Percentiles rank a stretch among this genome's conserved stretches.
Evolutionary conservation across 2,113 vertebrate species (phyloP).

Genomic region (Otis tarda): DNA sequence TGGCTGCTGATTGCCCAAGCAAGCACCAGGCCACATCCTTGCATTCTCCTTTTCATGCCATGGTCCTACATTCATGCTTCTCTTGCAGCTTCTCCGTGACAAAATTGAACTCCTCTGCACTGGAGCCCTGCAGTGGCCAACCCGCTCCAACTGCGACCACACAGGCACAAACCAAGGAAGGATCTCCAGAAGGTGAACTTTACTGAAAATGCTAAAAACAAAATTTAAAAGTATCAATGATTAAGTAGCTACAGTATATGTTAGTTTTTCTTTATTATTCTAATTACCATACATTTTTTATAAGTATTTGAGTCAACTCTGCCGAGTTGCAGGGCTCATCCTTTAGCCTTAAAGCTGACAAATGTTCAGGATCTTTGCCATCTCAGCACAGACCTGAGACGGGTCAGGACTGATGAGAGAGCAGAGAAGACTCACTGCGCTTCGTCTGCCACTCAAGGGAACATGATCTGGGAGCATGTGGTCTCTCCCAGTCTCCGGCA

Average conservation of each 20-base stretch:
- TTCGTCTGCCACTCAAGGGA: neutral
- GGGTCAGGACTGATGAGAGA: neutral
- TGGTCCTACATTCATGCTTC: neutral
- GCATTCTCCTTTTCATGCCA: neutral
- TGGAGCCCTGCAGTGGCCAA: neutral
- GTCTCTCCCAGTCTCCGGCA: neutral
- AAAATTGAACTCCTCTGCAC: neutral
- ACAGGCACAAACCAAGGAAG: neutral
- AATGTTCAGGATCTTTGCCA: neutral
- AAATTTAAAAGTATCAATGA: neutral
- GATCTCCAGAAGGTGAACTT: neutral
- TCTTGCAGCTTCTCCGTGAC: neutral
- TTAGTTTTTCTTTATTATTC: neutral
- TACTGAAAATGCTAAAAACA: neutral
- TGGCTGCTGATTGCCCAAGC: rapidly evolving
- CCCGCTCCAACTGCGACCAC: rapidly evolving
- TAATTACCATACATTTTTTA: neutral
- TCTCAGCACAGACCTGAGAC: neutral
- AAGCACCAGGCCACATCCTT: neutral
- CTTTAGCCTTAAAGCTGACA: neutral
- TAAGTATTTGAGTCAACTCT: neutral
- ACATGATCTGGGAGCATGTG: rapidly evolving
- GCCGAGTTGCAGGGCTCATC: neutral
- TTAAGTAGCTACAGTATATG: neutral
- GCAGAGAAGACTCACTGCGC: neutral